Base-by-base conservation (phyloP, 2,888 invertebrate genomes). In the Drosophila testacea region DNA sequence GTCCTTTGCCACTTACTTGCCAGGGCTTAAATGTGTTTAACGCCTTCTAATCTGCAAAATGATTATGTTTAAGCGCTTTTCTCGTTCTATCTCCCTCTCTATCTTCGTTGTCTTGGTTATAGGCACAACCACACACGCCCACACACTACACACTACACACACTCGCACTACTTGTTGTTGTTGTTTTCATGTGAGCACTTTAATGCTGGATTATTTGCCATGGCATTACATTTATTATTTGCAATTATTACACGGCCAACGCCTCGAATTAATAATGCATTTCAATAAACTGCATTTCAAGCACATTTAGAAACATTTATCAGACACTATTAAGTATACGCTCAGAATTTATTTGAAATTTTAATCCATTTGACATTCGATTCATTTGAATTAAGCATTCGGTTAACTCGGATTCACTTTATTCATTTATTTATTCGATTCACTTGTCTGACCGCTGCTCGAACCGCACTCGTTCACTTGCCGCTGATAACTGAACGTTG, bases 21-120 rank as follows among this genome's bases (percentile, higher is more conserved):
- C 51, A 41, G 38, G 68, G 72, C 83, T 83, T 78, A 83, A 65
- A 70, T 86, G 81, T 78, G 70, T 68, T 88, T 75, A 84, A 88
- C 76, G 89, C 83, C 78, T 76, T 50, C 71, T 80, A 80, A 86
- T 83, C 87, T 78, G 60, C 83, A 56, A 71, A 81, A 80, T 86
- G 86, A 88, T 88, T 77, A 83, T 73, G 73, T 65, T 68, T 70
- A 72, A 82, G 83, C 73, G 61, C 69, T 64, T 75, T 69, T 66
- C 16, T 39, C 42, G 16, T 30, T 46, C 16, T 27, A 50, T 36
- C 28, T 16, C 7, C 27, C 16, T 50, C 46, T 27, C 16, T 42
- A 2, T 41, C 1, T 56, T 51, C 61, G 74, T 73, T 76, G 82
- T 55, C 73, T 73, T 69, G 79, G 79, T 73, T 83, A 87, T 87